Evolutionary conservation across 2,113 vertebrate genomes (phyloP).

Genomic region (Hirundichthys speculiger): DNA sequence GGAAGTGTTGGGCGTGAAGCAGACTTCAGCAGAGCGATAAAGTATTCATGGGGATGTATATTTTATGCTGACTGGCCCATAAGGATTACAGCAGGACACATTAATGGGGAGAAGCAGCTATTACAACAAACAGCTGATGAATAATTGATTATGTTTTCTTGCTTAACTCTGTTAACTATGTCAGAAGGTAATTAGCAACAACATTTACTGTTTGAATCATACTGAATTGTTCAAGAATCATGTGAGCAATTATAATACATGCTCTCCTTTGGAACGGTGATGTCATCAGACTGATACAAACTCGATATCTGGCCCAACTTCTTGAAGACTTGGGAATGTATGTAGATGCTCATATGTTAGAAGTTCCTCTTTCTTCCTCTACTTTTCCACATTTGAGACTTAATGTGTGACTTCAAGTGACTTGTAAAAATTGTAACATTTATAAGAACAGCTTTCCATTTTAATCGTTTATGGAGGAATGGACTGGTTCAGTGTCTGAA

Average conservation of each 20-base stretch:
- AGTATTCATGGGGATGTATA: conserved; percentile 83
- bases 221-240: conserved; percentile 37
- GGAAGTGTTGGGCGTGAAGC: conserved; percentile 23
- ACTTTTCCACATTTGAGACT: conserved; percentile 3
- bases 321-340: not conserved
- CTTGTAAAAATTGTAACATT: too few relatives aligned
- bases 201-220: conserved; percentile 47
- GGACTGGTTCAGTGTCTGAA: conserved; percentile 35
- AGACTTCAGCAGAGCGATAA: conserved; percentile 71
- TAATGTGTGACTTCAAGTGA: not conserved
- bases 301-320: too few relatives aligned
- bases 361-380: not conserved
- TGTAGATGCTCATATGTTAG: too few relatives aligned
- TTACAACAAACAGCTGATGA: conserved; percentile 81
- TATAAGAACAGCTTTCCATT: too few relatives aligned
- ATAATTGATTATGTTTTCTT: conserved; percentile 80
- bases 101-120: conserved; percentile 80
- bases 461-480: conserved; percentile 51
- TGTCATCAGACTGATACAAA: too few relatives aligned
- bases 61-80: conserved; percentile 84
- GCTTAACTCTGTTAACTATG: conserved; percentile 77
- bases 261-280: too few relatives aligned
- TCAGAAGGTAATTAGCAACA: conserved; percentile 74
- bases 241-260: not conserved
- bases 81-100: conserved; percentile 79